Base-by-base conservation (phyloP, 2,797 vertebrate species). In the Chrysocyon brachyurus region DNA sequence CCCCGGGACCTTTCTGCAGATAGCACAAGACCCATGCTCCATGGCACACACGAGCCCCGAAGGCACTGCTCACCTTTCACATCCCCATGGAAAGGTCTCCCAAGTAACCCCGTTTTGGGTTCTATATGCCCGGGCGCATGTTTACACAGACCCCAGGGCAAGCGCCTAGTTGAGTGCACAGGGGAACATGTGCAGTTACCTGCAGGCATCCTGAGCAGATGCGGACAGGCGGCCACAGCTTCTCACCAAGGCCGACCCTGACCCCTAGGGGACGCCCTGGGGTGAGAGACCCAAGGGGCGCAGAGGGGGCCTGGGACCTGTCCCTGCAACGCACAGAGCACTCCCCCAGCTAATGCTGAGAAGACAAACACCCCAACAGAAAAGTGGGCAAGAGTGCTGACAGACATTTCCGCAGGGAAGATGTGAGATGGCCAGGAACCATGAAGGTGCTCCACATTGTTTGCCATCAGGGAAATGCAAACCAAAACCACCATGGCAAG, bases 131-230 rank as follows among this genome's bases (percentile, higher is more conserved):
- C 26, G 26, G 2, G 10, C 3, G 46, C 6, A 57, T 8, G 28
- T 59, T 11, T 12, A 40, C 26, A 59, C 7, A 12, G 22, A 36
- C 33, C 52, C 14, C 17, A 31, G 89, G 28, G 6, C 22, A 15
- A 1, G 0, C 11, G 8, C 4, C 16, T 1, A 5, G 10, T 52
- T 17, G 2, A 12, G 4, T 6, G 12, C 15, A 6, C 75, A 61
- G 63, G 75, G 70, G 22, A 31, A 4, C 49, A 16, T 56, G 14
- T 28, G 33, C 40, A 46, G 40, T 46, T 46, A 46, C 40, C 40
- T 46, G 40, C 40, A 46, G 6, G 1, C 40, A 46, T 61, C 56
- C 36, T 24, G 0, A 31, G 54, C 0, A 0, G 56, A 66, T 46
- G 40, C 1, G 31, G 64, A n/a, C 15, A 31, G 31, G 17, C 7